Conservation (phyloP, 2,113 vertebrate species). For the Morphnarchus princeps region DNA sequence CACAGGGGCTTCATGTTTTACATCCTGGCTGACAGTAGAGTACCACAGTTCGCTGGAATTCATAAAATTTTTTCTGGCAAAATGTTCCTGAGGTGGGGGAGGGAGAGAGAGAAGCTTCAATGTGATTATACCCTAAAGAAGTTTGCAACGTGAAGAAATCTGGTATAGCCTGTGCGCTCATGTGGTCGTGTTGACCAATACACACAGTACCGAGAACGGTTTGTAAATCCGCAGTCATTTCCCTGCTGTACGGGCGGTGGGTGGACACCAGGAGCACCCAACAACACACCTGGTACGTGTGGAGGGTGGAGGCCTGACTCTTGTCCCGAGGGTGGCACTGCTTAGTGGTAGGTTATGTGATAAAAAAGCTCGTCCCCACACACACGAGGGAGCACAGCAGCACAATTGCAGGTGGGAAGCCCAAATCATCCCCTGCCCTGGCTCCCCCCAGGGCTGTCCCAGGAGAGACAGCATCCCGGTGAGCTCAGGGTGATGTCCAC, state of each 20-base stretch:
- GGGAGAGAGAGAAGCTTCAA: neutral
- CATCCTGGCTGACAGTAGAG: slow-evolving; percentile 11
- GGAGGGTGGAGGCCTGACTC: neutral
- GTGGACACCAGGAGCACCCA: neutral
- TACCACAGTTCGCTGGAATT: slow-evolving; percentile 11
- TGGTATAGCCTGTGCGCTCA: neutral
- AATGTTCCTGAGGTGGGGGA: neutral
- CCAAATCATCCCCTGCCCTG: accelerated
- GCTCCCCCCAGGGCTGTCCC: neutral
- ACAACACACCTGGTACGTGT: accelerated
- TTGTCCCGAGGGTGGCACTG: neutral
- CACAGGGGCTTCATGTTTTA: neutral
- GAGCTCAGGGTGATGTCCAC: neutral
- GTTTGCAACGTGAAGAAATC: accelerated
- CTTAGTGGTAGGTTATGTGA: accelerated
- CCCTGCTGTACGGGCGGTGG: neutral
- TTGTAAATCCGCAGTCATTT: neutral
- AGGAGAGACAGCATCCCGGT: accelerated
- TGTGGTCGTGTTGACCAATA: neutral
- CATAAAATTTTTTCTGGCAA: neutral
- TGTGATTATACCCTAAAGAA: neutral
- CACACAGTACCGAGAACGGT: accelerated
- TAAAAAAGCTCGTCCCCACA: neutral
- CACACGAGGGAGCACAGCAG: accelerated
- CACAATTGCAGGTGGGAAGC: neutral